Conservation (phyloP, 2,888 invertebrate genomes). For the Drosophila yooni region DNA sequence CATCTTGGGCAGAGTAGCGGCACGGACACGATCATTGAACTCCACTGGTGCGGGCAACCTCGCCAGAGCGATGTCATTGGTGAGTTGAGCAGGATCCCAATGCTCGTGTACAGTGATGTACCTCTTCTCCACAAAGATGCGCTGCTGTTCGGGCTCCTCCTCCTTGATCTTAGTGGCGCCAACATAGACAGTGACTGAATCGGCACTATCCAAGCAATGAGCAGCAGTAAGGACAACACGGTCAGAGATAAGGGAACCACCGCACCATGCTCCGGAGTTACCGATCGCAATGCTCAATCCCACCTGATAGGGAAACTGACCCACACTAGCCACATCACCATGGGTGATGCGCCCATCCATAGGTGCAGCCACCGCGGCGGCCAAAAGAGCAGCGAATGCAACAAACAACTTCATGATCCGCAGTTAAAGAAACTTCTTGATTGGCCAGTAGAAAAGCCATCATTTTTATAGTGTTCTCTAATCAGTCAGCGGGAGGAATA, state of each 20-base stretch:
- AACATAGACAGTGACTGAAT: slow-evolving; percentile 55
- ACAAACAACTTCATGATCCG: slow-evolving; percentile 53
- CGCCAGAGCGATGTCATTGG: slow-evolving; percentile 77
- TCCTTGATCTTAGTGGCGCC: slow-evolving; percentile 65
- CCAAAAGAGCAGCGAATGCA: slow-evolving; percentile 38
- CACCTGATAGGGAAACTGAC: slow-evolving; percentile 77
- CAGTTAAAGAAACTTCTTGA: slow-evolving; percentile 23
- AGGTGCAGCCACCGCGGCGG: slow-evolving; percentile 41
- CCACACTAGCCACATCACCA: slow-evolving; percentile 58
- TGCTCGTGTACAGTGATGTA: slow-evolving; percentile 53
- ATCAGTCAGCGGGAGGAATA: background rate
- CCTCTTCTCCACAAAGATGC: slow-evolving; percentile 40
- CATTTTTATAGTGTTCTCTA: slow-evolving; percentile 32
- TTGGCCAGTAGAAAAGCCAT: background rate
- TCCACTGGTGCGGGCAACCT: slow-evolving; percentile 55
- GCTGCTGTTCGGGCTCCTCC: slow-evolving; percentile 49
- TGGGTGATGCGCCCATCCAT: slow-evolving; percentile 65
- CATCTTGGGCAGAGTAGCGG: slow-evolving; percentile 62
- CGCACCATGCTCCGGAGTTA: slow-evolving; percentile 63
- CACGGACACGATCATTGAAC: slow-evolving; percentile 51
- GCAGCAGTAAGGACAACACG: slow-evolving; percentile 73
- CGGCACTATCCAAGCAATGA: slow-evolving; percentile 63
- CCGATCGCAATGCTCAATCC: slow-evolving; percentile 63
- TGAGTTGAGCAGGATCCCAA: slow-evolving; percentile 47
- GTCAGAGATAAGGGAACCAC: slow-evolving; percentile 66